Evolutionary conservation across 2,797 vertebrate species (phyloP).

Genomic region (Chloroceryle amazona): DNA sequence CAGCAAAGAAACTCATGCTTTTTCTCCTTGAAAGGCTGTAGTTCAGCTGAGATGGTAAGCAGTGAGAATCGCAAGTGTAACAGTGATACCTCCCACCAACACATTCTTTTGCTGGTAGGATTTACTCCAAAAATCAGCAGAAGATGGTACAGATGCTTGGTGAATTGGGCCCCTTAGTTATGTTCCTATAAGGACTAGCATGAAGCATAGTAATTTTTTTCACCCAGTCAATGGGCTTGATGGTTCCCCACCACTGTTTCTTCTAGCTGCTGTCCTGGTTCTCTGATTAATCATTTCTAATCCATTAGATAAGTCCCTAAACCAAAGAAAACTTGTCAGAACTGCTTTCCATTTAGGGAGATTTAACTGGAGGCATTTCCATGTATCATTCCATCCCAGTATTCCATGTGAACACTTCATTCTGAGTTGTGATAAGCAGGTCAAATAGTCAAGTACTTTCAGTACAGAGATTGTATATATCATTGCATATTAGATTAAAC

Average conservation of each 20-base stretch:
- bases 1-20: neutral
- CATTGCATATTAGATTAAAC: neutral
- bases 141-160: neutral
- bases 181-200: neutral
- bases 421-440: neutral
- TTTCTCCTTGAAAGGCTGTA: neutral
- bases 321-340: neutral
- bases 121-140: neutral
- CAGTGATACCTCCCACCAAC: neutral
- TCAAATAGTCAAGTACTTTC: neutral
- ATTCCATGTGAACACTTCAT: neutral
- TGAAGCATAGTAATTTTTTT: neutral
- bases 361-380: neutral
- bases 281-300: neutral
- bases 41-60: neutral
- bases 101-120: neutral
- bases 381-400: neutral
- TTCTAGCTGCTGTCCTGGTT: neutral
- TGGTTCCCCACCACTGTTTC: neutral
- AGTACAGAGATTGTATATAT: neutral
- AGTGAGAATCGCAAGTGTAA: neutral
- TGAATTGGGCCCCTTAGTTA: neutral
- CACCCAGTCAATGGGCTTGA: neutral
- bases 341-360: neutral
- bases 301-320: neutral